Evolutionary conservation across 1,140 invertebrate genomes (phyloP).

Genomic region (Monochamus saltuarius): DNA sequence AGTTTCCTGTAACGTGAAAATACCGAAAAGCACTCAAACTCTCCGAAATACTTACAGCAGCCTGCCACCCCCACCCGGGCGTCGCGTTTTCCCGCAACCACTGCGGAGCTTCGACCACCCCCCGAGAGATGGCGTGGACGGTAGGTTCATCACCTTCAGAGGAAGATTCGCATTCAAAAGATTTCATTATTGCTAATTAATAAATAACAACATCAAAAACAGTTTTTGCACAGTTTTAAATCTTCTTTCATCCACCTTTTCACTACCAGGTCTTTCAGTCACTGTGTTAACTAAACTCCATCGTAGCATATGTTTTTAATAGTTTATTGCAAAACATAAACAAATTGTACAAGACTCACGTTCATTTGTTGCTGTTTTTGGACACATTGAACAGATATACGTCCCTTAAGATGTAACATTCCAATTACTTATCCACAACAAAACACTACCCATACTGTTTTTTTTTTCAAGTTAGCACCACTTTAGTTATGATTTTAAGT

Average conservation of each 20-base stretch:
- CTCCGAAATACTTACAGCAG: constrained; percentile 47
- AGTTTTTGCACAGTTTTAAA: too few species aligned
- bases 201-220: neutral
- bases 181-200: constrained; percentile 43
- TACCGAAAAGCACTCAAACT: too few species aligned
- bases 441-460: neutral
- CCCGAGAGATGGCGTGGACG: constrained; percentile 47
- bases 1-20: neutral
- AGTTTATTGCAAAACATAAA: too few species aligned
- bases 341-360: neutral
- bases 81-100: constrained; percentile 41
- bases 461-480: neutral
- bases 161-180: constrained; percentile 51
- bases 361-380: neutral
- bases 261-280: too few species aligned
- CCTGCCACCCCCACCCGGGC: constrained; percentile 48
- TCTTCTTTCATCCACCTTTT: too few species aligned
- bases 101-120: constrained; percentile 41
- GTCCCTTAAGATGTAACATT: too few species aligned
- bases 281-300: too few species aligned
- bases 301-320: too few species aligned
- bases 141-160: constrained; percentile 50
- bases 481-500: neutral
- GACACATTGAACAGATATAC: neutral
- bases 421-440: neutral